These are phyloP conservation scores for Calliopum simillimum DNA, from an alignment of 2,888 invertebrate genomes.

Conservation along the genomic window DNA sequence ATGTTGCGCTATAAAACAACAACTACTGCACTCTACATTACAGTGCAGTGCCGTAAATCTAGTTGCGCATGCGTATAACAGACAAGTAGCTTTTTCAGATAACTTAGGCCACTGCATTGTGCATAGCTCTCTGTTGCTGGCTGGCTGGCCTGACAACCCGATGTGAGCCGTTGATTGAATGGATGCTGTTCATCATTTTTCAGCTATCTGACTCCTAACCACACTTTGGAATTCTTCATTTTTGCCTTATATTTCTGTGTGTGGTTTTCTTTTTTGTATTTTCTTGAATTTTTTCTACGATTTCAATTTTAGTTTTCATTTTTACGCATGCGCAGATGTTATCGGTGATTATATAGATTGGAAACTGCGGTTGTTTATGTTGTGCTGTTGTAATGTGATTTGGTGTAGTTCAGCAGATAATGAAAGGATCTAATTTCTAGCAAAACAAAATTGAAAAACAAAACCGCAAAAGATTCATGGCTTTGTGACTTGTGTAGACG, in stretches of 20 bases:
- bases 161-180: constrained; percentile 14
- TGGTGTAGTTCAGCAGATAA: constrained; percentile 8
- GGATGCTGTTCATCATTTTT: constrained; percentile 33
- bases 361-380: constrained; percentile 22
- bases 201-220: constrained; percentile 29
- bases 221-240: constrained; percentile 30
- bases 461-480: constrained; percentile 38
- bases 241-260: not conserved
- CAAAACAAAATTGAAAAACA: constrained; percentile 42
- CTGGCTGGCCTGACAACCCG: not conserved
- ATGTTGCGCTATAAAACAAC: not conserved
- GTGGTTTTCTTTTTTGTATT: too few relatives aligned
- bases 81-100: constrained; percentile 1
- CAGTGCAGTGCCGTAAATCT: not conserved
- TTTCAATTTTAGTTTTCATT: constrained; percentile 43
- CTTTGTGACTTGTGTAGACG: constrained; percentile 6
- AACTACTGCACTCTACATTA: not conserved
- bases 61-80: constrained; percentile 43
- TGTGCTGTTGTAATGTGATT: constrained; percentile 11
- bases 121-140: not conserved
- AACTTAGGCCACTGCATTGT: constrained; percentile 18
- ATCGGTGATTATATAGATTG: constrained; percentile 37
- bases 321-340: constrained; percentile 45
- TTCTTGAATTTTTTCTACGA: constrained; percentile 24
- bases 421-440: constrained; percentile 45